These are phyloP conservation scores for Athrips mouffetella DNA, from an alignment of 2,888 invertebrate species.

Conservation along the genomic window DNA sequence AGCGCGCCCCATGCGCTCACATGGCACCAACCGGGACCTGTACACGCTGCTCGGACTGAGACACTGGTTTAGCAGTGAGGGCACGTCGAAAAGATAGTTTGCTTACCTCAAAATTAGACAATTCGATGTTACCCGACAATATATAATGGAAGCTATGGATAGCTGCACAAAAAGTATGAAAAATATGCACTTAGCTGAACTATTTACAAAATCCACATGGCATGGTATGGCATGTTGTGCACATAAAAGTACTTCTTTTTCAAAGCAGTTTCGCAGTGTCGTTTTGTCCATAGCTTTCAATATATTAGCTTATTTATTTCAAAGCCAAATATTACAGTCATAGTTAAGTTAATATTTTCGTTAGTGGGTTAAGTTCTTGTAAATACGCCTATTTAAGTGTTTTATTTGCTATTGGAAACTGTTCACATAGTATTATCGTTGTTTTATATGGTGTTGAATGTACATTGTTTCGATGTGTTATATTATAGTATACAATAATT, in stretches of 20 bases:
- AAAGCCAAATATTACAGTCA: slow-evolving; percentile 79
- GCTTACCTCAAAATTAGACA: slow-evolving; percentile 47
- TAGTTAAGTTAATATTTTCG: slow-evolving; percentile 66
- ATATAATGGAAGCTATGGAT: slow-evolving; percentile 74
- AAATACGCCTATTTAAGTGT: slow-evolving; percentile 67
- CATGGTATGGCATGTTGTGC: too few relatives aligned
- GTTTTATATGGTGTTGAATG: slow-evolving; percentile 66
- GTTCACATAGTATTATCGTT: slow-evolving; percentile 72
- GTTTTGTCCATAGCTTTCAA: slow-evolving; percentile 66
- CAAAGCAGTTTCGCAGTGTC: background rate
- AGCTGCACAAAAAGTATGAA: too few relatives aligned
- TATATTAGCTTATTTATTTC: slow-evolving; percentile 76
- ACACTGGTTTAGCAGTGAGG: slow-evolving; percentile 73
- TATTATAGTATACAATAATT: slow-evolving; percentile 48
- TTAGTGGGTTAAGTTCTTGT: slow-evolving; percentile 71
- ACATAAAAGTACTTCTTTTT: too few relatives aligned
- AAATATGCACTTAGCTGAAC: slow-evolving; percentile 31
- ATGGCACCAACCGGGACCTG: slow-evolving; percentile 57
- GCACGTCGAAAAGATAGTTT: slow-evolving; percentile 70
- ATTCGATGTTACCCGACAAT: slow-evolving; percentile 76
- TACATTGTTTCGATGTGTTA: slow-evolving; percentile 54
- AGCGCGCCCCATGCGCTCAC: slow-evolving; percentile 46
- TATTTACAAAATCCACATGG: too few relatives aligned
- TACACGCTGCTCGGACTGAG: slow-evolving; percentile 68
- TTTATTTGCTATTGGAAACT: slow-evolving; percentile 61